Base-by-base conservation (phyloP, 1,140 invertebrate species). In the Bombus difficillimus region DNA sequence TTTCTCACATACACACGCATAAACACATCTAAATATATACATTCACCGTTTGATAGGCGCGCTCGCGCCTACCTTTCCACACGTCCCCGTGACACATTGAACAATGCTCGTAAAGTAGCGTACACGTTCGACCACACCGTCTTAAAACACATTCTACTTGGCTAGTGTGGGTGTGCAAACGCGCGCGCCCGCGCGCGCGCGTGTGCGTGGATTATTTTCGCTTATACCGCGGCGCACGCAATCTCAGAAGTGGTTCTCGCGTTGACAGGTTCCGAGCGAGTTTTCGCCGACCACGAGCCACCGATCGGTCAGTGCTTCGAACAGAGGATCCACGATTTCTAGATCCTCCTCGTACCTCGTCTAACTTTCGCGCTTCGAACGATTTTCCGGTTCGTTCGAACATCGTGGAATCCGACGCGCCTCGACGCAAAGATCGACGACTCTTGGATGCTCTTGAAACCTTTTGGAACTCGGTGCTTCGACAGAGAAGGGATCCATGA, bases 191-290 rank as follows among this genome's bases (percentile, higher is more conserved):
- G 68, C 53, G 64, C 41, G 71, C 3, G 59, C n/a, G n/a, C 25
- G 82, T 81, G 68, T 69, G 81, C 76, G 87, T 87, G 85, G 90
- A 91, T 92, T 92, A 92, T 92, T 92, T 92, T 92, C 86, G 91
- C 92, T 89, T 86, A 82, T 83, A 59, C 80, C 88, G 83, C n/a
- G 53, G 88, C 89, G 81, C 81, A 85, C 90, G 86, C 89, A 91
- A 91, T 91, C 89, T 91, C 85, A 91, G 89, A 91, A 91, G 90
- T 91, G 82, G 85, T 81, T 91, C 89, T 88, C 85, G 83, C 89
- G 89, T 90, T 91, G 89, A 91, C 90, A 91, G 85, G 79, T 90
- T 86, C 79, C 85, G 83, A 87, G 69, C 66, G 81, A 68, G 81
- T 77, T 87, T 84, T 74, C 81, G 75, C 69, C 81, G 85, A 81